phyloP scores from a whole-genome alignment of 2,888 invertebrate species.

The Drosophila atripex region DNA sequence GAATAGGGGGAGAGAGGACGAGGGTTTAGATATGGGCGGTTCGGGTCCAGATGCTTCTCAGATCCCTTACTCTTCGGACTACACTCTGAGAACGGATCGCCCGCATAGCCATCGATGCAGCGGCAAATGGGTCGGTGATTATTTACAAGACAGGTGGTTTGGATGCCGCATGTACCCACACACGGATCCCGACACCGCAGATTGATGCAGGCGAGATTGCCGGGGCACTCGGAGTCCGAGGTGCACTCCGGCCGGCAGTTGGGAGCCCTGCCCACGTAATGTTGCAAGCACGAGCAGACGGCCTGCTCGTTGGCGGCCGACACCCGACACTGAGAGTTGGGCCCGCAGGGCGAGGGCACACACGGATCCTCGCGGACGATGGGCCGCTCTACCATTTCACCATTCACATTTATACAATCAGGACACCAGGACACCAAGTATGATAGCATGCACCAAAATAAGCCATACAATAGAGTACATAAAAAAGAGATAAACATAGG shows the following conservation, averaged over 20 bases:
- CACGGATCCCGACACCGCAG: slow-evolving; percentile 93
- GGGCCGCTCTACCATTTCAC: slow-evolving; percentile 71
- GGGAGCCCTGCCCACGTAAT: slow-evolving; percentile 92
- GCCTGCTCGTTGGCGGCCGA: slow-evolving; percentile 88
- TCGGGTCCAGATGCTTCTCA: not conserved
- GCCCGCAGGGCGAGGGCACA: slow-evolving; percentile 92
- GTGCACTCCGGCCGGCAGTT: slow-evolving; percentile 94
- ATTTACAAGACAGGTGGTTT: slow-evolving; percentile 91
- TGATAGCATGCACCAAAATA: slow-evolving; percentile 71
- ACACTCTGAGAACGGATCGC: slow-evolving; percentile 93
- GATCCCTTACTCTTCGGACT: slow-evolving; percentile 85
- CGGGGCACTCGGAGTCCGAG: slow-evolving; percentile 92
- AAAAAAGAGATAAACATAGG: slow-evolving; percentile 57
- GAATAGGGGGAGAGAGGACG: slow-evolving; percentile 14
- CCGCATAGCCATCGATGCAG: slow-evolving; percentile 91
- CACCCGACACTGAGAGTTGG: slow-evolving; percentile 91
- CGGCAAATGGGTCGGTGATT: slow-evolving; percentile 93
- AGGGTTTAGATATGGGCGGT: slow-evolving; percentile 22
- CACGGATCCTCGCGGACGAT: slow-evolving; percentile 87
- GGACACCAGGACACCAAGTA: slow-evolving; percentile 56
- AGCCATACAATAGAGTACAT: slow-evolving; percentile 69
- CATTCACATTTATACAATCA: slow-evolving; percentile 17
- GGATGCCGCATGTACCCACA: slow-evolving; percentile 92
- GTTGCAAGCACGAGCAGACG: slow-evolving; percentile 91
- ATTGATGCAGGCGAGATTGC: slow-evolving; percentile 92